Conservation (phyloP, 2,797 vertebrate species). For the Crypturellus tataupa region DNA sequence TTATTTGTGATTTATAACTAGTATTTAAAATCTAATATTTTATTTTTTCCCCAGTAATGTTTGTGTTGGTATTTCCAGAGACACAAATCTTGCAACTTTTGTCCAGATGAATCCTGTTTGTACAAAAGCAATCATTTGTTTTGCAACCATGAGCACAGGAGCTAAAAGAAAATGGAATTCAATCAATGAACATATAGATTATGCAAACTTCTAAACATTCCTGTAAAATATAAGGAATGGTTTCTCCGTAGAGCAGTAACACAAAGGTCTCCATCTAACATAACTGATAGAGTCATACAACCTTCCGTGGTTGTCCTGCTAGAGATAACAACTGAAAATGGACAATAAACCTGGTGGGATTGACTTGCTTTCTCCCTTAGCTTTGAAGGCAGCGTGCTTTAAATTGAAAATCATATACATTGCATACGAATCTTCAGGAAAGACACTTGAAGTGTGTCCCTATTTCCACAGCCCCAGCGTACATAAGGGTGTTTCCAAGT, state of each 20-base stretch:
- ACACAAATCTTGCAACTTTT: background rate
- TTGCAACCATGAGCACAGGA: background rate
- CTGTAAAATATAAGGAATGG: background rate
- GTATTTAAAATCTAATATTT: background rate
- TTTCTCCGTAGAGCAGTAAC: background rate
- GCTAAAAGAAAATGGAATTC: background rate
- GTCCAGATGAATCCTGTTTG: background rate
- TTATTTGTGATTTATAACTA: background rate
- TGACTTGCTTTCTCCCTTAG: background rate
- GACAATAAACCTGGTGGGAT: background rate
- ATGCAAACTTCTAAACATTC: constrained; percentile 1
- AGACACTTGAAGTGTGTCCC: background rate
- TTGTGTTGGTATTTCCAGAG: background rate
- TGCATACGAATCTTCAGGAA: background rate
- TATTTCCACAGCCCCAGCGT: background rate
- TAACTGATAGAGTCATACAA: background rate
- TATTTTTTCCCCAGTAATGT: background rate
- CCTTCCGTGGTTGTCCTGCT: background rate
- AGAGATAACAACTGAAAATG: background rate
- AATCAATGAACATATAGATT: background rate
- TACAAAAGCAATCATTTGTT: background rate
- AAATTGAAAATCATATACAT: background rate
- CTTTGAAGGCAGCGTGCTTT: background rate
- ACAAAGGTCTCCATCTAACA: background rate
- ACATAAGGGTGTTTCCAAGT: background rate